Conservation (phyloP, 2,797 vertebrate genomes). For the Pipistrellus kuhlii region DNA sequence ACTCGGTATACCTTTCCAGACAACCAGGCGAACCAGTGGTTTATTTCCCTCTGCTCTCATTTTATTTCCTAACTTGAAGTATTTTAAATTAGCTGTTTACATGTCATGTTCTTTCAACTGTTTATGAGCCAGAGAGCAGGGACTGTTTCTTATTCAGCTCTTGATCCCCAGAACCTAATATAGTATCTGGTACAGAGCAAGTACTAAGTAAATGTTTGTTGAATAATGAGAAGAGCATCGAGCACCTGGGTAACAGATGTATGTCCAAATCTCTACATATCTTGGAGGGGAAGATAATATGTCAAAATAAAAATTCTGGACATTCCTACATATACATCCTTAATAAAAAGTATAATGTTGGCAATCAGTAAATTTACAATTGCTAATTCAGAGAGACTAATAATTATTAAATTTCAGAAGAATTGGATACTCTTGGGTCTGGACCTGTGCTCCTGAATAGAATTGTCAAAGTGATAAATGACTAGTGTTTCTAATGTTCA, state of each 20-base stretch:
- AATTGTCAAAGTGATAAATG: constrained; percentile 38
- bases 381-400: constrained; percentile 46
- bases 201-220: background rate
- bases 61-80: background rate
- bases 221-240: background rate
- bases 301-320: background rate
- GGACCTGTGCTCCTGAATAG: background rate
- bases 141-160: background rate
- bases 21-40: background rate
- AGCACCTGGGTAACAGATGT: background rate
- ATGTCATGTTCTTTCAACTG: background rate
- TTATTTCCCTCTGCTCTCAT: background rate
- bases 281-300: background rate
- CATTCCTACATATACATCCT: background rate
- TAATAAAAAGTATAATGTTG: background rate
- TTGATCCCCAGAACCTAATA: background rate
- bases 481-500: background rate
- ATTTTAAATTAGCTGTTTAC: background rate
- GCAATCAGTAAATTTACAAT: background rate
- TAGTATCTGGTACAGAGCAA: background rate
- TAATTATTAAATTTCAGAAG: background rate
- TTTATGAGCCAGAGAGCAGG: background rate
- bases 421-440: background rate
- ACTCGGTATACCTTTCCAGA: background rate
- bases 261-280: background rate